phyloP scores from a whole-genome alignment of 2,113 vertebrate genomes.

The Antechinus flavipes region DNA sequence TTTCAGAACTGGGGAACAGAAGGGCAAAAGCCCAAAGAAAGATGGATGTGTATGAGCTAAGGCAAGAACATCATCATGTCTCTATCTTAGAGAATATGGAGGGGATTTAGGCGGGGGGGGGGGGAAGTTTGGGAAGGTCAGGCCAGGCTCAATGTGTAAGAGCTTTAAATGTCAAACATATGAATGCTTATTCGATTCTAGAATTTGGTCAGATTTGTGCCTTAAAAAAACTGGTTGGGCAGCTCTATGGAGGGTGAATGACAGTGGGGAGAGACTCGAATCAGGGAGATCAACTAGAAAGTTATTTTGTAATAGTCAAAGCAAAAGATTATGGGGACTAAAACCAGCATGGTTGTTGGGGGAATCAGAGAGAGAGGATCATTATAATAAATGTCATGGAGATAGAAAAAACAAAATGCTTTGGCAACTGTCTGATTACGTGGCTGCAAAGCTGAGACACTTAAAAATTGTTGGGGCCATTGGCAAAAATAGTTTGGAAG shows the following conservation, averaged over 20 bases:
- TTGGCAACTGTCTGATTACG: background rate
- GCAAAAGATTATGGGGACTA: background rate
- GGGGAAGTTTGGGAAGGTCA: background rate
- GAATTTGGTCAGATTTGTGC: background rate
- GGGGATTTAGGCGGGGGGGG: background rate
- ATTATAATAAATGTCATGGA: background rate
- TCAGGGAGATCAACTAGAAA: background rate
- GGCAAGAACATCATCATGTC: background rate
- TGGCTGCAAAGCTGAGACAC: background rate
- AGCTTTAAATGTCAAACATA: background rate
- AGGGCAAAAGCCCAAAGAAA: background rate
- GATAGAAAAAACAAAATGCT: background rate
- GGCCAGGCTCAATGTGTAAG: background rate
- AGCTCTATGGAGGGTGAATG: background rate
- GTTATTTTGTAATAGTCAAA: background rate
- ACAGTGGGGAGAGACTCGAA: background rate
- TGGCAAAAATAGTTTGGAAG: background rate
- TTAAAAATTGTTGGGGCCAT: background rate
- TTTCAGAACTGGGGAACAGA: background rate
- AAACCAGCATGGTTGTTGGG: background rate
- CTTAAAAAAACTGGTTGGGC: background rate
- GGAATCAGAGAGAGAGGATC: background rate
- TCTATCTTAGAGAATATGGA: background rate
- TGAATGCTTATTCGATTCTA: background rate
- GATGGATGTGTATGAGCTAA: background rate